Conservation (phyloP, 2,888 invertebrate species). For the Drosophila crucigera region DNA sequence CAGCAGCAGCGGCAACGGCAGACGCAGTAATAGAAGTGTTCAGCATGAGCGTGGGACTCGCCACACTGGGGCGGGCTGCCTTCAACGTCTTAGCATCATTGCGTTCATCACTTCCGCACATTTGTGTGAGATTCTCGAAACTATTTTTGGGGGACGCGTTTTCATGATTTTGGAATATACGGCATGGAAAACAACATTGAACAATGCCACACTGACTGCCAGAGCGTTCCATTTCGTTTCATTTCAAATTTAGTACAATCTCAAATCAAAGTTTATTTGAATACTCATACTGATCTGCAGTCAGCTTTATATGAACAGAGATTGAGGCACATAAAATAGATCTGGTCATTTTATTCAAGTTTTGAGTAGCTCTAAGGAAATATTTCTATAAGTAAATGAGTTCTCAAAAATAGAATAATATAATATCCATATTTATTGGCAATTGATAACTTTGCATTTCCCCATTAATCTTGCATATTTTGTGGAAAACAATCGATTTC, state of each 20-base stretch:
- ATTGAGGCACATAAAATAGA: background rate
- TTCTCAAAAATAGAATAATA: background rate
- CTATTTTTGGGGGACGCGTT: slow-evolving; percentile 65
- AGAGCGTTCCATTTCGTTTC: slow-evolving; percentile 36
- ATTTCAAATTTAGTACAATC: slow-evolving; percentile 21
- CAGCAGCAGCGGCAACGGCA: background rate
- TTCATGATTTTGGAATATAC: slow-evolving; percentile 43
- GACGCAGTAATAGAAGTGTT: slow-evolving; percentile 9
- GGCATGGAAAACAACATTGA: slow-evolving; percentile 32
- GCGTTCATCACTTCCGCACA: slow-evolving; percentile 74
- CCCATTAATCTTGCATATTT: background rate
- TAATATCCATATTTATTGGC: background rate
- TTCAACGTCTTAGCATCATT: slow-evolving; percentile 42
- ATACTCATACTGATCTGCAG: background rate
- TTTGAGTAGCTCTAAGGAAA: background rate
- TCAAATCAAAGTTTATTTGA: background rate
- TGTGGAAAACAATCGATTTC: background rate
- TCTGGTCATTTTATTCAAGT: background rate
- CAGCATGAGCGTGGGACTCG: slow-evolving; percentile 53
- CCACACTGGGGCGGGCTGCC: slow-evolving; percentile 26
- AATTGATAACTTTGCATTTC: background rate
- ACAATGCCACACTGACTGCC: slow-evolving; percentile 27
- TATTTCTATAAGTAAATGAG: background rate
- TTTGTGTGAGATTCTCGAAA: slow-evolving; percentile 64
- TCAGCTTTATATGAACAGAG: background rate